Evolutionary conservation across 1,140 invertebrate genomes (phyloP).

Genomic region (Drosophila arawakana): DNA sequence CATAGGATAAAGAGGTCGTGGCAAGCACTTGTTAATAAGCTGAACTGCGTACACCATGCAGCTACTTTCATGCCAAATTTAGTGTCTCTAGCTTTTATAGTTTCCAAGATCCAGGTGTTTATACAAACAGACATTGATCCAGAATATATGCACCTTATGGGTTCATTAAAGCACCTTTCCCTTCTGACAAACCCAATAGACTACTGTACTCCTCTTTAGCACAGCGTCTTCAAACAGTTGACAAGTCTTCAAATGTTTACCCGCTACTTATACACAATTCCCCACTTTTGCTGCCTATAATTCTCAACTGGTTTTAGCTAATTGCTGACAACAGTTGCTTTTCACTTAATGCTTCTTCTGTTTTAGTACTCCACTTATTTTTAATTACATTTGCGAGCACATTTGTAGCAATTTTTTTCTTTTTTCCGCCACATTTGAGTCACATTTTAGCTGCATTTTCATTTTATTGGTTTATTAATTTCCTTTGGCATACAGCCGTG

Average conservation of each 20-base stretch:
- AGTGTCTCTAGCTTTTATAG: no score
- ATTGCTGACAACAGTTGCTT: conserved; percentile 1
- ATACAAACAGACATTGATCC: no score
- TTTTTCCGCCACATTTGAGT: not conserved
- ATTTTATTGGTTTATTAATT: not conserved
- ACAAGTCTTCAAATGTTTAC: not conserved
- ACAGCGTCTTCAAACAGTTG: no score
- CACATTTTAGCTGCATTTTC: not conserved
- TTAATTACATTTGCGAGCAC: not conserved
- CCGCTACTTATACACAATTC: not conserved
- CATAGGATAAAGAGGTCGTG: no score
- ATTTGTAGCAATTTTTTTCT: not conserved
- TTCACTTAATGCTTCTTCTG: not conserved
- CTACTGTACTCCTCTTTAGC: no score
- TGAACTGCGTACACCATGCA: no score
- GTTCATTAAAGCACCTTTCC: no score
- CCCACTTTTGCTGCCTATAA: not conserved
- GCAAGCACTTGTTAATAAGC: no score
- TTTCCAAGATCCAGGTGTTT: no score
- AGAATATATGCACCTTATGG: no score
- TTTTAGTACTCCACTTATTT: conserved; percentile 1
- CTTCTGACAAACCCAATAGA: no score
- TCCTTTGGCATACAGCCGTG: not conserved
- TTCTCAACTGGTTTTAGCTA: conserved; percentile 3
- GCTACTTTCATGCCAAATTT: no score